These are phyloP conservation scores for Thalassaphorura encarpata DNA, from an alignment of 1,140 invertebrate genomes.

Conservation along the genomic window DNA sequence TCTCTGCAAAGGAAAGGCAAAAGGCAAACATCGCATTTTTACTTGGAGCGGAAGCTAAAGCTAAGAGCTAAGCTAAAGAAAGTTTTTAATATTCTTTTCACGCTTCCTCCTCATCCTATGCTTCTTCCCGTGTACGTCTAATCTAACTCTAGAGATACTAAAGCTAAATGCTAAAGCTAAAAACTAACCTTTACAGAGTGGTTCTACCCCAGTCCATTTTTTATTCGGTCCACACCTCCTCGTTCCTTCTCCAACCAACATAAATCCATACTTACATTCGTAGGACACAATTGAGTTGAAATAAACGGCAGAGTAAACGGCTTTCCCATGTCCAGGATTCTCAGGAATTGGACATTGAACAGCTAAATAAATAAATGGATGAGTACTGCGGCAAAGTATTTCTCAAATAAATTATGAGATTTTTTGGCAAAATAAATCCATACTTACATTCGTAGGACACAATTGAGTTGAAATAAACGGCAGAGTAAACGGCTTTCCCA, in stretches of 20 bases:
- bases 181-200: slow-evolving; percentile 67
- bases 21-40: not conserved
- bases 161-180: not conserved
- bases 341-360: slow-evolving; percentile 70
- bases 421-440: slow-evolving; percentile 79
- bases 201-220: slow-evolving; percentile 78
- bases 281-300: slow-evolving; percentile 90
- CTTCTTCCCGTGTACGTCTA: too few relatives aligned
- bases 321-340: slow-evolving; percentile 78
- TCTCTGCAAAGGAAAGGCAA: slow-evolving; percentile 39
- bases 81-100: too few relatives aligned
- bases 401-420: too few relatives aligned
- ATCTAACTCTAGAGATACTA: too few relatives aligned
- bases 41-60: too few relatives aligned
- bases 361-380: too few relatives aligned
- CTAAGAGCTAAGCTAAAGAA: too few relatives aligned
- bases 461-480: slow-evolving; percentile 86
- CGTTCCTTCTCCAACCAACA: slow-evolving; percentile 73
- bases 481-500: slow-evolving; percentile 81
- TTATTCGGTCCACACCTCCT: slow-evolving; percentile 59
- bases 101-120: too few relatives aligned
- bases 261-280: slow-evolving; percentile 85
- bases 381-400: not conserved
- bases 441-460: slow-evolving; percentile 88
- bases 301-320: slow-evolving; percentile 79